Base-by-base conservation (phyloP, 2,113 vertebrate species). In the Nothocercus julius region DNA sequence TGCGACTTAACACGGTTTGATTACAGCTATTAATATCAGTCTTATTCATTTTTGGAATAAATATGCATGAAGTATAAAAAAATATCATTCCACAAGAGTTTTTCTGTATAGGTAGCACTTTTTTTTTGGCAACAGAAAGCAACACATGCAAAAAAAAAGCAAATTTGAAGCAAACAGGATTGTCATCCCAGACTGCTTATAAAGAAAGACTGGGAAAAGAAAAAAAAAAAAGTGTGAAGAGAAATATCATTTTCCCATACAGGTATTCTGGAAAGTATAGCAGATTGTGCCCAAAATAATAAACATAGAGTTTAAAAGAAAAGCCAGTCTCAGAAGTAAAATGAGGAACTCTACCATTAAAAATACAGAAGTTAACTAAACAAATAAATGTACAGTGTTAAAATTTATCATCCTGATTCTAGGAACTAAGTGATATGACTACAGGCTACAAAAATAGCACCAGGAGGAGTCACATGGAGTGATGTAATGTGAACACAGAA, bases 391-490 rank as follows among this genome's bases (percentile, higher is more conserved):
- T 22, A 81, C 53, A 20, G 85, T 83, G 88, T 85, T 95, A 86
- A 95, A 90, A 86, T 90, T 87, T 89, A 82, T 93, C 87, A 75
- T 66, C 58, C 66, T 90, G 66, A 92, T 97, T 96, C 96, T 96
- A 96, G 88, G 93, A 97, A 96, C 88, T 85, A 49, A 49, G 86
- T 8, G 69, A 86, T 86, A 78, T 80, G 88, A 94, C 66, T 69
- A 49, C 86, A 54, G 85, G 54, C 74, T 92, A 92, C 88, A 79
- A 62, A 96, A 96, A 96, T 97, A 97, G 87, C 85, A 51, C 13
- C 56, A 27, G 36, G 1, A 70, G 68, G 40, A 79, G 90, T 96
- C 96, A 96, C 92, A 87, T 45, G 85, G 62, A 42, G 70, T 92
- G 94, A 95, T 64, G 80, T 95, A 85, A 96, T 94, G 92, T 70